A percentile compares a stretch with the other conserved stretches of the same genome.
These are phyloP conservation scores for Sebastolobus altivelis DNA, from an alignment of 2,797 vertebrate genomes.

Conservation along the genomic window DNA sequence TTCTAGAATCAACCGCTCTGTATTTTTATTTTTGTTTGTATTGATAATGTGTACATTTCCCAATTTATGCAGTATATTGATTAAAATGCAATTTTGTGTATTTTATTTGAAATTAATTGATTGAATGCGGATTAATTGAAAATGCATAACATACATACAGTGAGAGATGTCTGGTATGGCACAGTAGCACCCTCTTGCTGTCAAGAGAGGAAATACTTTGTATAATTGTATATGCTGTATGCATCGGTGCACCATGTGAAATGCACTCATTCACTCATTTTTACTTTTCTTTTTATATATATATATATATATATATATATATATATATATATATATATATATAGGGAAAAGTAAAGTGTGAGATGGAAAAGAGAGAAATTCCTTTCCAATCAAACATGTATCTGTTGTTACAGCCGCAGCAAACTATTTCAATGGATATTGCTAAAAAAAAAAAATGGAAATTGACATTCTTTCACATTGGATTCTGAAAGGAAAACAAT, in stretches of 20 bases:
- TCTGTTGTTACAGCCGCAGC: slow-evolving; percentile 5
- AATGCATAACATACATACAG: not conserved
- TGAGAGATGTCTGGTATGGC: not conserved
- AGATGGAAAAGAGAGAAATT: slow-evolving; percentile 28
- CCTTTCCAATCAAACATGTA: slow-evolving; percentile 23
- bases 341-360: slow-evolving; percentile 11
- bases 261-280: slow-evolving; percentile 15
- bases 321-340: not conserved
- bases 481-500: slow-evolving; percentile 49
- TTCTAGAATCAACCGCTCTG: slow-evolving; percentile 2
- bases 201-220: slow-evolving; percentile 6
- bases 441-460: slow-evolving; percentile 35
- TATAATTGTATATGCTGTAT: not conserved
- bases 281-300: not conserved
- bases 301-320: not conserved
- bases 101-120: not conserved
- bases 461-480: slow-evolving; percentile 41
- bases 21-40: slow-evolving; percentile 13
- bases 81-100: slow-evolving; percentile 29
- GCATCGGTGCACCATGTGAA: not conserved
- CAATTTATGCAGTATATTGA: slow-evolving; percentile 24
- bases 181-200: slow-evolving; percentile 33
- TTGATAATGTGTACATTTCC: slow-evolving; percentile 40
- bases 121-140: not conserved
- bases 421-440: slow-evolving; percentile 42